phyloP scores from a whole-genome alignment of 2,888 invertebrate genomes.

The Microdon myrmicae region DNA sequence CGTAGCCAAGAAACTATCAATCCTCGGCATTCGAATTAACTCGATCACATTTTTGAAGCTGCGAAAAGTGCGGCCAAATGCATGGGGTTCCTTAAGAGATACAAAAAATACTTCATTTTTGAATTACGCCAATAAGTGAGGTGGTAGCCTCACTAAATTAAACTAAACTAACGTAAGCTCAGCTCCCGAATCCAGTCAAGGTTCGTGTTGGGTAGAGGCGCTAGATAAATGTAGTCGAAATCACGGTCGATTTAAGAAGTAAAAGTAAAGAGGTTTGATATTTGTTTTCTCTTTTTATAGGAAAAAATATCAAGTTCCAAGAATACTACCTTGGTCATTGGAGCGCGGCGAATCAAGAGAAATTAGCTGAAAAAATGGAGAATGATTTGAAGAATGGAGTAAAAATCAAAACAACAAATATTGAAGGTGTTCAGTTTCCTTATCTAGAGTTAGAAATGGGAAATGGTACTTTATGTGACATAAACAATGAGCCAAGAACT shows the following conservation, averaged over 20 bases:
- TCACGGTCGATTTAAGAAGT: not conserved
- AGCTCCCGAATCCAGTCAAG: not conserved
- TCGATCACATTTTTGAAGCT: too few relatives aligned
- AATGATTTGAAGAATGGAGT: constrained; percentile 69
- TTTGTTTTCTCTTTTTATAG: constrained; percentile 58
- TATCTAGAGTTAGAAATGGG: constrained; percentile 88
- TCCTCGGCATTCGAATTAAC: too few relatives aligned
- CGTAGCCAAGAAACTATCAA: too few relatives aligned
- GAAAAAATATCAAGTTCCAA: constrained; percentile 83
- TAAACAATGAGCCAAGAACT: constrained; percentile 84
- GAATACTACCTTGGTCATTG: constrained; percentile 87
- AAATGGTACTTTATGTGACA: constrained; percentile 91
- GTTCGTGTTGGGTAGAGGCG: too few relatives aligned
- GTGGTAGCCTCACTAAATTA: too few relatives aligned
- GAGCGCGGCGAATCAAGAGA: constrained; percentile 74
- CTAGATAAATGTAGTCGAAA: too few relatives aligned
- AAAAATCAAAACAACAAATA: constrained; percentile 75
- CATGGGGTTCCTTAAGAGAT: too few relatives aligned
- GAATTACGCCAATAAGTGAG: too few relatives aligned
- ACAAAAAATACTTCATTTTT: too few relatives aligned
- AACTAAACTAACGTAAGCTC: too few relatives aligned
- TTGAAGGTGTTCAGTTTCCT: constrained; percentile 89
- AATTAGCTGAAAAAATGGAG: constrained; percentile 69
- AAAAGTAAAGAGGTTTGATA: not conserved
- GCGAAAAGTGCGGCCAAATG: too few relatives aligned